phyloP scores from a whole-genome alignment of 2,113 vertebrate genomes.

The Paratilapia polleni region DNA sequence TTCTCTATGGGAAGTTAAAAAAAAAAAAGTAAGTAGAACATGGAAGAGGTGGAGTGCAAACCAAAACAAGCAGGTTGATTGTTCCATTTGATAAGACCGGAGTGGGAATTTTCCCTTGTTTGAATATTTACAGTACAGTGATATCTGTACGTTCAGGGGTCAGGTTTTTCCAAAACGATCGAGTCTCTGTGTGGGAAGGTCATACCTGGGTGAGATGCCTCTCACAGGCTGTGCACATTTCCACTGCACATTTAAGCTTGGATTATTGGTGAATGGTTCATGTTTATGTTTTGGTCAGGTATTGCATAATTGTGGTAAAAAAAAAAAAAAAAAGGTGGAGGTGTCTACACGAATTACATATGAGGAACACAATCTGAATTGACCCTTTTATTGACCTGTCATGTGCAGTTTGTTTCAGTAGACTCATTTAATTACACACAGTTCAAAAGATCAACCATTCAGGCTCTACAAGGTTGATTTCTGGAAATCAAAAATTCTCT shows the following conservation, averaged over 20 bases:
- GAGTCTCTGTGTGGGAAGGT: constrained; percentile 54
- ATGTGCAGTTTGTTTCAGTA: no score
- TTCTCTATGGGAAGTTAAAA: constrained; percentile 23
- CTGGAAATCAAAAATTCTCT: no score
- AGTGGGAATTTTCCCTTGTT: constrained; percentile 63
- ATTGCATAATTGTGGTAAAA: background rate
- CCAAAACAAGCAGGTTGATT: constrained; percentile 75
- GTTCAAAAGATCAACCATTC: no score
- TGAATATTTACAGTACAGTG: constrained; percentile 69
- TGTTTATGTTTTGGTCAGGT: background rate
- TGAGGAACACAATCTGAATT: no score
- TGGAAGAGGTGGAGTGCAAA: constrained; percentile 47
- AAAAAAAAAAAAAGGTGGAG: background rate
- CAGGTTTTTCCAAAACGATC: constrained; percentile 62
- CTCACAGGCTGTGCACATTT: constrained; percentile 17
- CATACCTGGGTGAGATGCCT: constrained; percentile 50
- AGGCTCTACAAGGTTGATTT: no score
- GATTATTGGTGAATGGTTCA: background rate
- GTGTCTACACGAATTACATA: no score
- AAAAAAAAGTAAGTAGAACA: background rate
- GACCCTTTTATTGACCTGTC: no score
- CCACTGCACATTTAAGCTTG: background rate
- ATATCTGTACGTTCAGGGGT: constrained; percentile 50
- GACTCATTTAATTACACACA: no score
- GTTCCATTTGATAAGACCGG: constrained; percentile 72